phyloP scores from a whole-genome alignment of 92 coral and sea anemone species.

The Siderastrea siderea region DNA sequence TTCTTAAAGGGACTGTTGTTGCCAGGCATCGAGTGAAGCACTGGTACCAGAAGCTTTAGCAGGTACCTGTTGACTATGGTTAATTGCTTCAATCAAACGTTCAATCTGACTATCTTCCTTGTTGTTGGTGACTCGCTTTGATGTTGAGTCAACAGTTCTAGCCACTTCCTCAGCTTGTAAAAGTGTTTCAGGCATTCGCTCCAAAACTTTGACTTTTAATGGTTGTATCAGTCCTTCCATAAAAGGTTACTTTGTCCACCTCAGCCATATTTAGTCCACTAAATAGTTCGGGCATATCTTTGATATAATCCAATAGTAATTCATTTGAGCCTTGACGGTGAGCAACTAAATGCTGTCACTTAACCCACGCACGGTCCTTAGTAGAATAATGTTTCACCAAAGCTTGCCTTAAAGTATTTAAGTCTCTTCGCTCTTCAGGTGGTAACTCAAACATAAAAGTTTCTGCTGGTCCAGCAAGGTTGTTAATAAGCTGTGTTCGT shows the following conservation, averaged over 20 bases:
- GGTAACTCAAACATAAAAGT: background rate
- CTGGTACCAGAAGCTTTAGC: background rate
- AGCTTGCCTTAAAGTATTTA: too few species aligned
- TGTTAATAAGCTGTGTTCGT: background rate
- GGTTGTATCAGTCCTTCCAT: background rate
- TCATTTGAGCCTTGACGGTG: conserved; percentile 5
- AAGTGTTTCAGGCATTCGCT: conserved; percentile 13
- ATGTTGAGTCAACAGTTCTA: background rate
- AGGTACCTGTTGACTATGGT: background rate
- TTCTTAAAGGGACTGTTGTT: background rate
- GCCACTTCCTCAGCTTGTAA: conserved; percentile 9
- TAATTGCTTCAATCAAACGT: background rate
- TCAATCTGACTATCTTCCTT: background rate
- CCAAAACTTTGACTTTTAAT: background rate
- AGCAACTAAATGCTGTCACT: background rate
- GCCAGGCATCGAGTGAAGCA: background rate
- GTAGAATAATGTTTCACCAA: too few species aligned
- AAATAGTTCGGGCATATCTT: conserved; percentile 17
- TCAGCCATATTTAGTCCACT: conserved; percentile 2
- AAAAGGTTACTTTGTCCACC: background rate
- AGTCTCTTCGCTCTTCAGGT: background rate
- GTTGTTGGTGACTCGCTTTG: background rate
- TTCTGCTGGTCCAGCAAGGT: conserved; percentile 10
- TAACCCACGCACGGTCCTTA: too few species aligned
- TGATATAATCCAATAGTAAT: background rate